phyloP scores from a whole-genome alignment of 2,888 invertebrate species.

The Halocaridina rubra region DNA sequence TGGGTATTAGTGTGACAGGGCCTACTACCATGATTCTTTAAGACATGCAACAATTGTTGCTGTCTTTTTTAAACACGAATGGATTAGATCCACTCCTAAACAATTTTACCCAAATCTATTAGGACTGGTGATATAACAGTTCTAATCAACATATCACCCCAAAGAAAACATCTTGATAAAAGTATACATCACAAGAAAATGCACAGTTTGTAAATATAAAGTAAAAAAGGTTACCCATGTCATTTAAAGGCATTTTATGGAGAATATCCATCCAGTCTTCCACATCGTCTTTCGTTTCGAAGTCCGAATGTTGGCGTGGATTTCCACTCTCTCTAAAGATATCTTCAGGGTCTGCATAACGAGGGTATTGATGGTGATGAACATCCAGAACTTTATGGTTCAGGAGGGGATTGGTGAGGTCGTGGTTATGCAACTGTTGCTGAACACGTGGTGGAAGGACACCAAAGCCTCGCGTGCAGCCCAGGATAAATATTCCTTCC shows the following conservation, averaged over 20 bases:
- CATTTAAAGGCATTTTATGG: neutral
- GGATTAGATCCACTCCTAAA: no score
- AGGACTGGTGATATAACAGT: no score
- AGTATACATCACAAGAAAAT: neutral
- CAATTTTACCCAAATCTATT: no score
- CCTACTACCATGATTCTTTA: no score
- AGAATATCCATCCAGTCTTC: neutral
- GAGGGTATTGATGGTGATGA: neutral
- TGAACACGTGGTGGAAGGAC: conserved; percentile 23
- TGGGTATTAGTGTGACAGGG: no score
- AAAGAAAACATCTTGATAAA: neutral
- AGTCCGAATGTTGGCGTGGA: neutral
- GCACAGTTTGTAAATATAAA: no score
- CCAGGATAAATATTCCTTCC: conserved; percentile 33
- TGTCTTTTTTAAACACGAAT: no score
- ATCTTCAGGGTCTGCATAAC: neutral
- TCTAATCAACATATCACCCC: no score
- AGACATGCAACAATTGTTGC: no score
- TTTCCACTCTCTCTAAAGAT: neutral
- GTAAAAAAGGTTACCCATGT: neutral
- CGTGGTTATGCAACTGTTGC: conserved; percentile 42
- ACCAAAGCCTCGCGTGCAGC: conserved; percentile 32
- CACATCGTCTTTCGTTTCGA: neutral
- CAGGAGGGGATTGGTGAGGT: conserved; percentile 16
- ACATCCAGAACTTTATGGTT: no score